Evolutionary conservation across 2,888 invertebrate genomes (phyloP).

Genomic region (Cotesia congregata): DNA sequence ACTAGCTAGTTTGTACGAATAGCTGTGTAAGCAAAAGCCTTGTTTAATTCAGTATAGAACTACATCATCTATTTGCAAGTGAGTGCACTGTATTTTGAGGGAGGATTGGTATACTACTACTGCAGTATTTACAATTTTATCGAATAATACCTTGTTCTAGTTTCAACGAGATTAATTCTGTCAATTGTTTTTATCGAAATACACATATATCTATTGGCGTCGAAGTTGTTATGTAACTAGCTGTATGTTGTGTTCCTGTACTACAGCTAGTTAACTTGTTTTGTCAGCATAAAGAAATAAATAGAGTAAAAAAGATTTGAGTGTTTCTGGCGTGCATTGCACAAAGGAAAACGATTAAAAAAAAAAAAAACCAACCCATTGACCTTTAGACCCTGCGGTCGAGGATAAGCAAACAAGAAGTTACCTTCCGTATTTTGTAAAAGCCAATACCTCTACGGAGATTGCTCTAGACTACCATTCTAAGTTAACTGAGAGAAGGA

Average conservation of each 20-base stretch:
- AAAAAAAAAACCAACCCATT: neutral
- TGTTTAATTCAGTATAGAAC: conserved; percentile 20
- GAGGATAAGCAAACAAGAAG: conserved; percentile 27
- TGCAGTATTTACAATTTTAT: conserved; percentile 7
- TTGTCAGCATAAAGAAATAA: neutral
- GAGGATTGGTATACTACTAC: conserved; percentile 11
- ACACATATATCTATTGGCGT: neutral
- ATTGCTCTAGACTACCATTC: conserved; percentile 35
- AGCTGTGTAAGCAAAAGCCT: conserved; percentile 18
- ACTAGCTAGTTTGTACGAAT: conserved; percentile 23
- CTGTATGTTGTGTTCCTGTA: neutral
- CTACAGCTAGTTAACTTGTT: conserved; percentile 6
- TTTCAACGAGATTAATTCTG: conserved; percentile 10
- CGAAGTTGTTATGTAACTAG: neutral
- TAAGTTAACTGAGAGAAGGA: conserved; percentile 20
- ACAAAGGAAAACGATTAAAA: conserved; percentile 6
- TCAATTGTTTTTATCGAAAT: neutral
- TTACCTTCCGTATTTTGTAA: neutral
- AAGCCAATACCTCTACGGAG: conserved; percentile 7
- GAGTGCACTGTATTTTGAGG: conserved; percentile 23
- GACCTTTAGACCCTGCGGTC: conserved; percentile 23
- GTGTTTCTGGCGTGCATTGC: neutral
- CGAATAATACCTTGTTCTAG: conserved; percentile 3
- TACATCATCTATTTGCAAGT: conserved; percentile 27
- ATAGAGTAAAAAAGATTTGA: conserved; percentile 20